Percentiles rank a stretch among this genome's conserved stretches.
These are phyloP conservation scores for Drosophila seguyi DNA, from an alignment of 1,140 invertebrate species.

Conservation along the genomic window DNA sequence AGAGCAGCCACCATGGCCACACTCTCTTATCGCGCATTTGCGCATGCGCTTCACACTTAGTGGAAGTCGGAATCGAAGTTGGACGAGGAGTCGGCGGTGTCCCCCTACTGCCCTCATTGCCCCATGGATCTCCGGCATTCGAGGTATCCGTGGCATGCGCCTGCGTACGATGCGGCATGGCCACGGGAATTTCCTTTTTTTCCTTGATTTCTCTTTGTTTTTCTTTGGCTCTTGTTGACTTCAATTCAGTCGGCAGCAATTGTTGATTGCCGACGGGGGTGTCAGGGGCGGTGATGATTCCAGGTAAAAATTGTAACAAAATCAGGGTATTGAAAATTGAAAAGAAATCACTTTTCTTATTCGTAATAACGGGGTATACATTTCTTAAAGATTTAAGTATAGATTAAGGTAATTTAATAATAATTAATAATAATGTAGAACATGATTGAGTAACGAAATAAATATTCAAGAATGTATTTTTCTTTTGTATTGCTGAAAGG, in stretches of 20 bases:
- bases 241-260: constrained; percentile 7
- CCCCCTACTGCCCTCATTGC: constrained; percentile 30
- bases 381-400: background rate
- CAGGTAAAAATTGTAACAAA: background rate
- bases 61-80: background rate
- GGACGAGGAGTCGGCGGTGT: background rate
- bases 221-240: constrained; percentile 20
- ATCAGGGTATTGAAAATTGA: background rate
- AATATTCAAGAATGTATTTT: background rate
- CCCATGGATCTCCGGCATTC: constrained; percentile 45
- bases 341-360: background rate
- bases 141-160: constrained; percentile 72
- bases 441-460: background rate
- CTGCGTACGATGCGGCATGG: constrained; percentile 68
- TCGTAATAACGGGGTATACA: no score
- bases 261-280: constrained; percentile 9
- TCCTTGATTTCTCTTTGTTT: constrained; percentile 1
- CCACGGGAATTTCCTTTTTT: constrained; percentile 64
- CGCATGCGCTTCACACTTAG: constrained; percentile 76
- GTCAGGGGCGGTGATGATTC: background rate
- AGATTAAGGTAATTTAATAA: no score
- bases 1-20: constrained; percentile 23
- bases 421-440: no score
- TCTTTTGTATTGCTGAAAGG: background rate
- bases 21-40: constrained; percentile 69